Evolutionary conservation across 2,113 vertebrate species (phyloP).

Genomic region (Lanius ludovicianus): DNA sequence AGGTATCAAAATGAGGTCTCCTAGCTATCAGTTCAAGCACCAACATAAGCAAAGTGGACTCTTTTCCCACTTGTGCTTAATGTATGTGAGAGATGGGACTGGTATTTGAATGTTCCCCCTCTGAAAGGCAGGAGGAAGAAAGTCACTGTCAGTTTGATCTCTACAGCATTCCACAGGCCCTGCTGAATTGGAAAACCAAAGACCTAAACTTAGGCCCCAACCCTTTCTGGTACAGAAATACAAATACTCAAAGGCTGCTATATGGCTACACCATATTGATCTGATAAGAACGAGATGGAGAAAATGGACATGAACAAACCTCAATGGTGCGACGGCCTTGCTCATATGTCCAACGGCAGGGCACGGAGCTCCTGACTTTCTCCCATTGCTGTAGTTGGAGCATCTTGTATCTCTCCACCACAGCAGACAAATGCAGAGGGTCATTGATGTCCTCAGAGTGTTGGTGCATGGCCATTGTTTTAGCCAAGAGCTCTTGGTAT

Average conservation of each 20-base stretch:
- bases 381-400: neutral
- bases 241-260: neutral
- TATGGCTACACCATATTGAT: neutral
- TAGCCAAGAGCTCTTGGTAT: neutral
- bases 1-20: neutral
- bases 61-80: neutral
- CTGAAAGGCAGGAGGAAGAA: neutral
- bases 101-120: neutral
- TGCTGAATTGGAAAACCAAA: neutral
- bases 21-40: neutral
- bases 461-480: neutral
- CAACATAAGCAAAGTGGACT: neutral
- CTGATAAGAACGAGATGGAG: neutral
- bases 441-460: constrained; percentile 5
- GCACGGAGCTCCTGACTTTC: neutral
- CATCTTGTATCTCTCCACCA: neutral
- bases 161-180: neutral
- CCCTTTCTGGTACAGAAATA: neutral
- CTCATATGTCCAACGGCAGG: accelerated
- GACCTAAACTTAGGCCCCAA: neutral
- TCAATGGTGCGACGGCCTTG: neutral
- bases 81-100: neutral
- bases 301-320: neutral
- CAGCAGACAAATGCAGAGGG: neutral
- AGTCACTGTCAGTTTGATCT: neutral